These are phyloP conservation scores for Lanius collurio DNA, from an alignment of 2,113 vertebrate species.

Conservation along the genomic window DNA sequence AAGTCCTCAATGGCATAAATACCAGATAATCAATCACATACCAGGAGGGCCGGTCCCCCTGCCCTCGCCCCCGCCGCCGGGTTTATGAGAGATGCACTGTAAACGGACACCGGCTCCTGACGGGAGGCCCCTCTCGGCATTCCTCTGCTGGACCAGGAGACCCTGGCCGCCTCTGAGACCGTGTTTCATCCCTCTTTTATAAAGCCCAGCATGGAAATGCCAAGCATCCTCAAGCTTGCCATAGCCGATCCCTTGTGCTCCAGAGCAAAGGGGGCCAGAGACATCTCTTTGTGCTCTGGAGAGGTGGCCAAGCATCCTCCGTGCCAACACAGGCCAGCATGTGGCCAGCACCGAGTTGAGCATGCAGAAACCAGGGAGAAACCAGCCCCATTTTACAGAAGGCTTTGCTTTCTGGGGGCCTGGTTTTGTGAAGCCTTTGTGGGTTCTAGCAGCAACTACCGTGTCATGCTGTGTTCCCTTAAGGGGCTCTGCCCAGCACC, in stretches of 20 bases:
- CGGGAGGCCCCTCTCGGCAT: slow-evolving; percentile 79
- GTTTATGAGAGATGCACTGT: slow-evolving; percentile 87
- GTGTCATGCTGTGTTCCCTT: background rate
- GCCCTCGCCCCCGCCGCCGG: slow-evolving; percentile 76
- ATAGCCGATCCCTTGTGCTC: background rate
- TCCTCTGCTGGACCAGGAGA: slow-evolving; percentile 70
- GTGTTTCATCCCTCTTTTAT: slow-evolving; percentile 32
- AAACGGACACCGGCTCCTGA: slow-evolving; percentile 85
- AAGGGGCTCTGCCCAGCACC: background rate
- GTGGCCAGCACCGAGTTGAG: rapidly evolving
- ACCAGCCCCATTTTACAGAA: background rate
- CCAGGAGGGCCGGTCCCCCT: slow-evolving; percentile 81
- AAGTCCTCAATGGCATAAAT: slow-evolving; percentile 91
- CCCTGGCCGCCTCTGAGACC: slow-evolving; percentile 55
- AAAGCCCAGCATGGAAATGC: background rate
- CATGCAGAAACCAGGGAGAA: background rate
- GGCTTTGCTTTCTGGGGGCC: background rate
- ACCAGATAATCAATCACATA: slow-evolving; percentile 98
- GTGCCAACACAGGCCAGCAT: rapidly evolving
- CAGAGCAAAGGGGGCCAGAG: background rate
- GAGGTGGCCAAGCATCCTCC: background rate
- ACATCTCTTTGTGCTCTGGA: background rate
- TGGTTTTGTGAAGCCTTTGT: background rate
- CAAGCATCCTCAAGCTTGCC: background rate
- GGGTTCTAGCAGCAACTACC: background rate